phyloP scores from a whole-genome alignment of 2,888 invertebrate genomes.

The Synergus umbraculus region DNA sequence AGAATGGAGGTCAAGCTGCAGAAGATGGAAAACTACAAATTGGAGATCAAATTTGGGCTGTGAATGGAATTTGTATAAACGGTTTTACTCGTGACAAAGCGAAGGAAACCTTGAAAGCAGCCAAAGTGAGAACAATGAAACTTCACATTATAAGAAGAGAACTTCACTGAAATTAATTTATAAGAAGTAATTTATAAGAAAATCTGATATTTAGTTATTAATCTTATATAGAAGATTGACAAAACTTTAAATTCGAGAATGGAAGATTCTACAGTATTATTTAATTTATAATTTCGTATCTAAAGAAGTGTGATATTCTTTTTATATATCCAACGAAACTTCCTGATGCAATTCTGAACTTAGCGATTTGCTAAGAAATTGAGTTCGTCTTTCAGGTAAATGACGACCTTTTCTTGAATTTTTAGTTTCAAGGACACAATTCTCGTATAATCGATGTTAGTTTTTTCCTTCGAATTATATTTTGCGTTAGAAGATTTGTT shows the following conservation, averaged over 20 bases:
- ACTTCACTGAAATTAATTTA: not conserved
- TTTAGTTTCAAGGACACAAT: not conserved
- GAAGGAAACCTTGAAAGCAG: conserved; percentile 80
- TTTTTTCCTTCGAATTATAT: not conserved
- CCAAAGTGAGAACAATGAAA: conserved; percentile 80
- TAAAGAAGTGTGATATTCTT: not conserved
- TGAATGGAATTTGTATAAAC: conserved; percentile 80
- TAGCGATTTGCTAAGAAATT: not conserved
- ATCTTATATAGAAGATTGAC: not conserved
- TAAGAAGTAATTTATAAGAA: not conserved
- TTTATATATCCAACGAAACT: not conserved
- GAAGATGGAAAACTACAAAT: conserved; percentile 81
- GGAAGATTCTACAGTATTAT: not conserved
- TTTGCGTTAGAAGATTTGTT: not conserved
- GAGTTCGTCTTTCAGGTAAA: not conserved
- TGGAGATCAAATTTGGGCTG: conserved; percentile 82
- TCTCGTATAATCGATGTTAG: not conserved
- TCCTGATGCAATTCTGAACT: not conserved
- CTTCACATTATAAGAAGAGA: conserved; percentile 78
- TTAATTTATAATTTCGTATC: not conserved
- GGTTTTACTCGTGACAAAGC: conserved; percentile 81
- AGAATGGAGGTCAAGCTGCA: conserved; percentile 81
- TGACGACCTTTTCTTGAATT: not conserved
- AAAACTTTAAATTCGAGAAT: not conserved
- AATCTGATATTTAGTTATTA: not conserved